phyloP scores from a whole-genome alignment of 92 coral and sea anemone genomes.

The Nematostella vectensis region DNA sequence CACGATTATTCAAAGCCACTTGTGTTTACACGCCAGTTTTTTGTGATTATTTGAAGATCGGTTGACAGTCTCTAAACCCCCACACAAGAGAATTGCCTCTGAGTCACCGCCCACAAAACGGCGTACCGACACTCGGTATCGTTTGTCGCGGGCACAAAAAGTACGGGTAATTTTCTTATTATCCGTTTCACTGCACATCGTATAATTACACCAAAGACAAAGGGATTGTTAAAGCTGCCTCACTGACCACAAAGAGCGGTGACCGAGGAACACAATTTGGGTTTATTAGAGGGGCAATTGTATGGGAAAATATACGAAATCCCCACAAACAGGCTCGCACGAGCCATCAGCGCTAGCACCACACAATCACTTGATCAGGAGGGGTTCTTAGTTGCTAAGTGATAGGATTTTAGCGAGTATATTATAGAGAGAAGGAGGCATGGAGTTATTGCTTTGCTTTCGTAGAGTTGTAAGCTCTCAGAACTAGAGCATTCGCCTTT shows the following conservation, averaged over 20 bases:
- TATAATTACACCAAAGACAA: slow-evolving; percentile 47
- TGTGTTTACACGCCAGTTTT: slow-evolving; percentile 26
- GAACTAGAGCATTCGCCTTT: no score
- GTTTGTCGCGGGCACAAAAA: slow-evolving; percentile 54
- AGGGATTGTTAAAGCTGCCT: slow-evolving; percentile 43
- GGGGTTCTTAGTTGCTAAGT: no score
- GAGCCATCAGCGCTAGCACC: no score
- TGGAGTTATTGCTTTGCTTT: no score
- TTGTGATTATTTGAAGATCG: slow-evolving; percentile 59
- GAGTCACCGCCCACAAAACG: slow-evolving; percentile 56
- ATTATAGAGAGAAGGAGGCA: no score
- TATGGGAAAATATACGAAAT: no score
- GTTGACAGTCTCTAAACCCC: slow-evolving; percentile 77
- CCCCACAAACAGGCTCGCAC: no score
- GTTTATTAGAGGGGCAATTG: slow-evolving; percentile 35
- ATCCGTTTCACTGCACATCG: slow-evolving; percentile 48
- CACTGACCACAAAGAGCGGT: slow-evolving; percentile 40
- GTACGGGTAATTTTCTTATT: slow-evolving; percentile 83
- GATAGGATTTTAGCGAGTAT: no score
- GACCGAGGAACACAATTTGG: no score
- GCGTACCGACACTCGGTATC: slow-evolving; percentile 69
- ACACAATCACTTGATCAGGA: no score
- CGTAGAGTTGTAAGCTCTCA: no score
- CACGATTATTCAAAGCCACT: not conserved
- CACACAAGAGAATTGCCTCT: slow-evolving; percentile 69